Base-by-base conservation (phyloP, 2,797 vertebrate genomes). In the Crocidura indochinensis region DNA sequence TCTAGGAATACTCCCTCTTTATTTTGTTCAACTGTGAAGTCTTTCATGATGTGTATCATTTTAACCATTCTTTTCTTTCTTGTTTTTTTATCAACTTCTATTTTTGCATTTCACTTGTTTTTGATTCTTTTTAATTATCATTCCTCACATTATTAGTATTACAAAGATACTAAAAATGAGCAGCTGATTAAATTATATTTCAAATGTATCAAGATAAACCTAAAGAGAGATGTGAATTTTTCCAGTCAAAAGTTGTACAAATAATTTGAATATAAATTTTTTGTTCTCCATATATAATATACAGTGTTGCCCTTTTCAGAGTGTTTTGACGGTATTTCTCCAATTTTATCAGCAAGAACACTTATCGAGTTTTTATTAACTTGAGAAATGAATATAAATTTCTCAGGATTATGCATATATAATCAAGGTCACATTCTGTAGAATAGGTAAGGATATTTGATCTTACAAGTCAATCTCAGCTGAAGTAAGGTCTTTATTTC, bases 401-500 rank as follows among this genome's bases (percentile, higher is more conserved):
- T 82, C 67, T 74, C 44, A 46, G 31, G 44, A 17, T 10, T 20
- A 79, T 9, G 27, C 8, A 51, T 8, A 60, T 64, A 64, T 20
- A 74, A 3, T 1, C 31, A 82, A 77, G 12, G 9, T 26, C 38
- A 46, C 38, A 38, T 38, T 38, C 38, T 38, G 38, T 38, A 38
- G 5, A 5, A 38, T 38, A 38, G 38, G 38, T 38, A 38, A 2
- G 2, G 2, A 38, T 79, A 62, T 87, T 93, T 76, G 20, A 53
- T 47, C 29, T 85, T 27, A 84, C 3, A 62, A 15, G 11, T 47
- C 81, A 64, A 49, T 38, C 76, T 74, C 11, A 77, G 6, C 20
- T 76, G 76, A 76, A 22, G 81, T 76, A 72, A 76, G 20, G 81
- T 62, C 15, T 10, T 47, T 86, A 75, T 27, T 87, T 73, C 53